A percentile compares a stretch with the other conserved stretches of the same genome.
Conservation (phyloP, 2,888 invertebrate genomes). For the Physocephala rufipes region DNA sequence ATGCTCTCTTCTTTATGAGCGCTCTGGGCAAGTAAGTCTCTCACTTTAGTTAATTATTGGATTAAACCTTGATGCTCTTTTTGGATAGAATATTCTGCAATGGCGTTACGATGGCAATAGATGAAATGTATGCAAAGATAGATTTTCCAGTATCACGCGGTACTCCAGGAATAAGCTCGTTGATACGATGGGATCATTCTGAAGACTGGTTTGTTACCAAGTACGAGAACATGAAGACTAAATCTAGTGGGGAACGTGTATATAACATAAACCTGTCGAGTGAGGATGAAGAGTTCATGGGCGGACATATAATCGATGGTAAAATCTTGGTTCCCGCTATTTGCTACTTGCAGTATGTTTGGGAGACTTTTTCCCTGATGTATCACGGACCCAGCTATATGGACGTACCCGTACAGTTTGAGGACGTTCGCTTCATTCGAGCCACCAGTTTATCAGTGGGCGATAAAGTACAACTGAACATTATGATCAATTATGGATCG, state of each 20-base stretch:
- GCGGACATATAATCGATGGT: slow-evolving; percentile 87
- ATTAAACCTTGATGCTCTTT: slow-evolving; percentile 47
- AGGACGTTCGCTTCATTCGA: slow-evolving; percentile 81
- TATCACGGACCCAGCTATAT: slow-evolving; percentile 72
- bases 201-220: slow-evolving; percentile 77
- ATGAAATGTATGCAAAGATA: slow-evolving; percentile 78
- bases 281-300: slow-evolving; percentile 77
- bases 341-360: slow-evolving; percentile 77
- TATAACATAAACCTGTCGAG: slow-evolving; percentile 71
- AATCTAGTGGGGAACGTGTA: slow-evolving; percentile 73
- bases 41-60: background rate
- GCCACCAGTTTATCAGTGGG: slow-evolving; percentile 82
- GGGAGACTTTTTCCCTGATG: slow-evolving; percentile 80
- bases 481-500: slow-evolving; percentile 71
- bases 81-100: slow-evolving; percentile 74
- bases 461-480: slow-evolving; percentile 67
- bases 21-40: slow-evolving; percentile 66
- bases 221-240: slow-evolving; percentile 74
- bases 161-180: slow-evolving; percentile 83
- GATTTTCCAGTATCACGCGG: slow-evolving; percentile 83
- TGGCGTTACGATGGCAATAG: slow-evolving; percentile 78
- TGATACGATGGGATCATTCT: slow-evolving; percentile 85
- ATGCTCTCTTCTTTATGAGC: slow-evolving; percentile 56
- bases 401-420: slow-evolving; percentile 78
- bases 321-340: slow-evolving; percentile 77